Evolutionary conservation across 2,888 invertebrate species (phyloP).

Genomic region (Drosophila ezoana): DNA sequence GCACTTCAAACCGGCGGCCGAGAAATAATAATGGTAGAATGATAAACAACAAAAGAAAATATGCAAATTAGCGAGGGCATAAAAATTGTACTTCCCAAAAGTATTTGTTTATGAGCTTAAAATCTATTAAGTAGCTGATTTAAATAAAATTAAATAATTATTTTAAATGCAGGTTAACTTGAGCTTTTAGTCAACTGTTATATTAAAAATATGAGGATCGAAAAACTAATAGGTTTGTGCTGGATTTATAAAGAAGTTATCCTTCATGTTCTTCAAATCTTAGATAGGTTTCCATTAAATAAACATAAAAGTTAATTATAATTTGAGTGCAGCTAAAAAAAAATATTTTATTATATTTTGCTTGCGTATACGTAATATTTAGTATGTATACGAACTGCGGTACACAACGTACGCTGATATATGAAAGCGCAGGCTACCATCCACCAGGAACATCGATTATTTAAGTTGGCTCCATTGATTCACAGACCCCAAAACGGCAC

Average conservation of each 20-base stretch:
- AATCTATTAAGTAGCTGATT: neutral
- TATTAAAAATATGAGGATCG: no score
- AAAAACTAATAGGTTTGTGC: no score
- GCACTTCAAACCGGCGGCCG: neutral
- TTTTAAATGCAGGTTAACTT: no score
- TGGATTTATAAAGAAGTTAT: no score
- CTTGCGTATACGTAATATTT: neutral
- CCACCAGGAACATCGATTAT: conserved; percentile 53
- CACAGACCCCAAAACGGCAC: conserved; percentile 59
- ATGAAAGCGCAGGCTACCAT: conserved; percentile 26
- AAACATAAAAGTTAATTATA: no score
- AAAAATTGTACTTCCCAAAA: neutral
- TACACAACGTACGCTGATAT: conserved; percentile 1
- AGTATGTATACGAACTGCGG: neutral
- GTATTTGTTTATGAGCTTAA: conserved; percentile 2
- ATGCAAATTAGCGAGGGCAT: conserved; percentile 2
- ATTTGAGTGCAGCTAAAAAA: no score
- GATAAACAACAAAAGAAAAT: conserved; percentile 12
- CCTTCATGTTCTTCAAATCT: no score
- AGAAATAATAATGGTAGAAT: neutral
- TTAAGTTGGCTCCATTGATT: conserved; percentile 27
- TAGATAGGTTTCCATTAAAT: no score
- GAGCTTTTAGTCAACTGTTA: no score
- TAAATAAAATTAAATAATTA: conserved; percentile 4
- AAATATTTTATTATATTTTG: neutral